Base-by-base conservation (phyloP, 2,888 invertebrate species). In the Epinotia brunnichana region DNA sequence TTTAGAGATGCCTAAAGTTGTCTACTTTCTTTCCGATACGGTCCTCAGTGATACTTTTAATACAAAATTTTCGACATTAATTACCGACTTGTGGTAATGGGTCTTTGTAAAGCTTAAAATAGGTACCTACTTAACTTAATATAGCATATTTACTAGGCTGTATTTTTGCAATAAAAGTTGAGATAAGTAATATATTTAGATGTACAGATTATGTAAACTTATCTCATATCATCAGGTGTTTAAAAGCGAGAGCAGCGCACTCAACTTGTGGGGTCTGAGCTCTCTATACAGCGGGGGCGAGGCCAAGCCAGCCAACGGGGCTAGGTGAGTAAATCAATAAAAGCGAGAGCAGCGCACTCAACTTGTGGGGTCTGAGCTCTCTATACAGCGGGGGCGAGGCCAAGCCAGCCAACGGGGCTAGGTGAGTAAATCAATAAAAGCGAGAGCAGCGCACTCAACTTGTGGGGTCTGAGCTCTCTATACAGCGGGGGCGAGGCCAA, bases 231-330 rank as follows among this genome's bases (percentile, higher is more conserved):
- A 13, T n/a, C 57, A 90, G 89, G 85, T 90, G 15, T 90, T 91
- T 68, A 88, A 87, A 67, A 88, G 84, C 74, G 92, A 92, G 17
- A 87, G 84, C 78, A 87, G 81, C 54, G 91, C 90, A 0, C 69
- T 91, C 5, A 89, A 87, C 29, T 77, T 91, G 0, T 92, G 92
- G 92, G 91, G 92, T 0, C 77, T 92, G 0, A 86, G 91, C 21
- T 89, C 89, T 0, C 64, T 91, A 1, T 90, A 87, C 53, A 83
- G 87, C 0, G 80, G 81, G 2, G 80, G 81, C 0, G 90, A 89
- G 41, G 60, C 81, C 0, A 90, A 89, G 62, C 80, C 87, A 0
- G 67, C 82, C 0, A 90, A 90, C 4, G 90, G 90, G 3, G 86
- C 91, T 0, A 85, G 92, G 92, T 91, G n/a, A 61, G 64, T 41